These are phyloP conservation scores for Scomberomorus guttatus DNA, from an alignment of 2,797 vertebrate species.

Conservation along the genomic window DNA sequence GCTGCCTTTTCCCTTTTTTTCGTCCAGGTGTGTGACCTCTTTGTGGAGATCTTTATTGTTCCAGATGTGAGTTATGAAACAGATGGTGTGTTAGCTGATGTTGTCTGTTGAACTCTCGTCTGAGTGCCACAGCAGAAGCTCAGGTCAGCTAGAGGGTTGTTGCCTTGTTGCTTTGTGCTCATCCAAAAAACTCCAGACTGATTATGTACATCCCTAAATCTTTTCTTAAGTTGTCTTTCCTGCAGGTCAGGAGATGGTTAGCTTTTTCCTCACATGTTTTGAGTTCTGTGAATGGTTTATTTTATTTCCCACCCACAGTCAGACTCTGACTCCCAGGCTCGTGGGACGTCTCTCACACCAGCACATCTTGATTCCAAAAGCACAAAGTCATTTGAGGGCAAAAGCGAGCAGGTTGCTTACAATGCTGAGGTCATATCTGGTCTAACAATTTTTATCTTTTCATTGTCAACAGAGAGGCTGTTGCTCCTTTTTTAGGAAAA, in stretches of 20 bases:
- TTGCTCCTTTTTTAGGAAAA: not conserved
- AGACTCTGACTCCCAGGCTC: constrained; percentile 22
- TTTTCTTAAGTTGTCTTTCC: constrained; percentile 41
- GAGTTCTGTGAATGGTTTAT: constrained; percentile 55
- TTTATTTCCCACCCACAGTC: constrained; percentile 65
- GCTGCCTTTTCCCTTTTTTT: constrained; percentile 24
- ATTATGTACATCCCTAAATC: not conserved
- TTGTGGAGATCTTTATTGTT: constrained; percentile 50
- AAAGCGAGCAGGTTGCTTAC: constrained; percentile 29
- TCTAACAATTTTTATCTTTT: constrained; percentile 8
- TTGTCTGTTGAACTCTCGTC: constrained; percentile 66
- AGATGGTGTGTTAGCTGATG: constrained; percentile 28
- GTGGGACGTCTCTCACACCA: constrained; percentile 32
- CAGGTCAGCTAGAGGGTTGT: constrained; percentile 17
- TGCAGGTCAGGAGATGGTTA: constrained; percentile 79
- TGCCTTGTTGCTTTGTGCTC: constrained; percentile 12
- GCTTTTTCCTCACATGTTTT: constrained; percentile 46
- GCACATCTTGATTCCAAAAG: constrained; percentile 55
- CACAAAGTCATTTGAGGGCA: constrained; percentile 53
- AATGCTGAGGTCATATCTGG: not conserved
- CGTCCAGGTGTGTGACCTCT: constrained; percentile 47
- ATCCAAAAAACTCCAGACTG: not conserved
- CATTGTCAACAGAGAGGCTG: not conserved
- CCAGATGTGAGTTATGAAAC: constrained; percentile 78
- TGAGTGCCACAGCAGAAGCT: constrained; percentile 39